A percentile compares a stretch with the other conserved stretches of the same genome.
phyloP scores from a whole-genome alignment of 2,888 invertebrate genomes.

The Sarcophaga rosellei region DNA sequence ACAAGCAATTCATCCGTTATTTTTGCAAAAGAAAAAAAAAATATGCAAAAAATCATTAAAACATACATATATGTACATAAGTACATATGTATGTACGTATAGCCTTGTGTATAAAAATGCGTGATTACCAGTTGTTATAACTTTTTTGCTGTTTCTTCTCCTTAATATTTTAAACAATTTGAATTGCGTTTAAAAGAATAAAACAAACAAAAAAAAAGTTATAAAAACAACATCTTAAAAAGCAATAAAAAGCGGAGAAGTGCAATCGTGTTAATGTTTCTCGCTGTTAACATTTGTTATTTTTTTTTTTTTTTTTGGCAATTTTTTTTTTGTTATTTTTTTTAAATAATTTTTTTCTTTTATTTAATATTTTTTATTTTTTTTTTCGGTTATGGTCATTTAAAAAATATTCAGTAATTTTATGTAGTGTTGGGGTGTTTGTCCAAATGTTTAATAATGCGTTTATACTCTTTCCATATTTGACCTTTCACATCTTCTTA shows the following conservation, averaged over 20 bases:
- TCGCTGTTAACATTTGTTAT: slow-evolving; percentile 27
- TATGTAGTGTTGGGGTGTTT: not conserved
- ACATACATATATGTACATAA: no score
- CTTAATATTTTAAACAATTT: slow-evolving; percentile 12
- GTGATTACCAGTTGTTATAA: slow-evolving; percentile 41
- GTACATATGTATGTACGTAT: not conserved
- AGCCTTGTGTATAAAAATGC: slow-evolving; percentile 13
- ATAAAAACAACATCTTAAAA: not conserved
- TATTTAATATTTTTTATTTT: not conserved
- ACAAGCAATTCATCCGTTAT: not conserved
- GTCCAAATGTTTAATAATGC: not conserved
- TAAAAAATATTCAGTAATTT: not conserved
- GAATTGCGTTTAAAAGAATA: slow-evolving; percentile 22
- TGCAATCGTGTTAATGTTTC: slow-evolving; percentile 30
- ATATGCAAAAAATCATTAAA: no score
- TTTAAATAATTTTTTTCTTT: not conserved
- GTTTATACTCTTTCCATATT: not conserved
- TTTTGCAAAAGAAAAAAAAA: not conserved
- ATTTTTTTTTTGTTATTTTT: slow-evolving; percentile 1
- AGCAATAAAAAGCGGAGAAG: not conserved
- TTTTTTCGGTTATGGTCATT: not conserved
- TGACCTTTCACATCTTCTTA: slow-evolving; percentile 47
- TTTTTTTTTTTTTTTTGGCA: slow-evolving; percentile 5
- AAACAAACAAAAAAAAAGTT: not conserved
- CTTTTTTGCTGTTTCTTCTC: not conserved